These are phyloP conservation scores for Chironex yamaguchii DNA, from an alignment of 30 jellyfish, hydroid and myxozoan species.

Conservation along the genomic window DNA sequence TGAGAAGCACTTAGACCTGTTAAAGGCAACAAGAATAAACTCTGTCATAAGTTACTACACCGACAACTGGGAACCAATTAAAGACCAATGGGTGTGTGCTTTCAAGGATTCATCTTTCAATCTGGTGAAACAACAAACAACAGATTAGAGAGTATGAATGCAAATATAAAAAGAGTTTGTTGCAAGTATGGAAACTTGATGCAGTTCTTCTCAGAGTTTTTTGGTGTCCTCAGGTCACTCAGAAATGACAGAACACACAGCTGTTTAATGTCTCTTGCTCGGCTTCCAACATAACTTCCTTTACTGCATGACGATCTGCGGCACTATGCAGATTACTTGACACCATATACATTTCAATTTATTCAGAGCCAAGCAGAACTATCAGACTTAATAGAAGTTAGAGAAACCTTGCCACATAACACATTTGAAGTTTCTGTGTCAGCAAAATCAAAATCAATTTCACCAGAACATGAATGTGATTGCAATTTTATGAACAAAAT, in stretches of 20 bases:
- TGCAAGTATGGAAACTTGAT: constrained; percentile 14
- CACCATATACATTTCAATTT: constrained; percentile 45
- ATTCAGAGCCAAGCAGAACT: constrained; percentile 34
- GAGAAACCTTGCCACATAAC: not conserved
- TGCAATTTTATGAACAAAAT: constrained; percentile 21
- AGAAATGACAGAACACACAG: constrained; percentile 54
- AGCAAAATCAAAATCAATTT: not conserved
- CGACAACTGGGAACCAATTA: constrained; percentile 52
- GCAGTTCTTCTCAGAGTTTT: constrained; percentile 53
- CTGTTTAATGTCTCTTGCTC: constrained; percentile 46
- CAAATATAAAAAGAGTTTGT: constrained; percentile 43
- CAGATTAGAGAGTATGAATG: constrained; percentile 54
- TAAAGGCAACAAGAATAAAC: constrained; percentile 2
- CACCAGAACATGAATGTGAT: constrained; percentile 15
- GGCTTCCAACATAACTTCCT: constrained; percentile 42
- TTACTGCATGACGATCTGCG: not conserved
- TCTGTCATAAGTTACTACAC: constrained; percentile 46
- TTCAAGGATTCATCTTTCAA: not conserved
- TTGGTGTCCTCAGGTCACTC: constrained; percentile 21
- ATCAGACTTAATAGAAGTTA: not conserved
- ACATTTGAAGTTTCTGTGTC: not conserved
- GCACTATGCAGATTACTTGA: constrained; percentile 10
- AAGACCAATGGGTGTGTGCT: constrained; percentile 53
- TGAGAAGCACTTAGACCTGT: not conserved
- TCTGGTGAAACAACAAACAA: constrained; percentile 69